A percentile compares a stretch with the other conserved stretches of the same genome.
phyloP scores from a whole-genome alignment of 1,140 invertebrate species.

The Micrasema minimum region DNA sequence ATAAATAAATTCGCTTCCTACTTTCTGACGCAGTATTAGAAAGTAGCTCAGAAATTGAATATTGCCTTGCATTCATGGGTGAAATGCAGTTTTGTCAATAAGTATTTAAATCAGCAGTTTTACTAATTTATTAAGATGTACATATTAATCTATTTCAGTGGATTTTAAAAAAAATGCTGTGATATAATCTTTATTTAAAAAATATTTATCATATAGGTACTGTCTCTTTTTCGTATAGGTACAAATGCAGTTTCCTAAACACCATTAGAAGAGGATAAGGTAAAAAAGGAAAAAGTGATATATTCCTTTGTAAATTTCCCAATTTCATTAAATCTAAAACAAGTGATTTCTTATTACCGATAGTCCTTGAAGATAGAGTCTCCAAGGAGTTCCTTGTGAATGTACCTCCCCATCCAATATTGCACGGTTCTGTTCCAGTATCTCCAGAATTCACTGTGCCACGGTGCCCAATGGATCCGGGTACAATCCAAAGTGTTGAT shows the following conservation, averaged over 20 bases:
- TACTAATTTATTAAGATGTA: too few species aligned
- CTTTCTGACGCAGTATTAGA: not conserved
- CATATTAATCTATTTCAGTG: too few species aligned
- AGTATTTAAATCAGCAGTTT: not conserved
- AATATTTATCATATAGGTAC: too few species aligned
- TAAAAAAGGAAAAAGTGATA: too few species aligned
- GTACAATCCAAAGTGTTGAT: slow-evolving; percentile 34
- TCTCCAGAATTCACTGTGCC: slow-evolving; percentile 12
- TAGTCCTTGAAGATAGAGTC: not conserved
- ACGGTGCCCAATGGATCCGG: slow-evolving; percentile 5
- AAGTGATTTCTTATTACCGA: slow-evolving; percentile 11
- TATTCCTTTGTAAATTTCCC: too few species aligned
- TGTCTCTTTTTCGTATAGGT: too few species aligned
- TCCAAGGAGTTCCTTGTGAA: slow-evolving; percentile 9
- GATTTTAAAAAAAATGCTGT: too few species aligned
- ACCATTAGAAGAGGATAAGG: too few species aligned
- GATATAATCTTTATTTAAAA: too few species aligned
- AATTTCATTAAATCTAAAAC: too few species aligned
- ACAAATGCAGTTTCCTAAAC: too few species aligned
- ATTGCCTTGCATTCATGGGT: not conserved
- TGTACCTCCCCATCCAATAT: slow-evolving; percentile 31
- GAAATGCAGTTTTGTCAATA: not conserved
- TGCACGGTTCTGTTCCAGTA: slow-evolving; percentile 28
- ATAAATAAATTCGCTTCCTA: too few species aligned
- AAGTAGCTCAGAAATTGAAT: not conserved